Evolutionary conservation across 2,888 invertebrate genomes (phyloP).

Genomic region (Octodonta nipae): DNA sequence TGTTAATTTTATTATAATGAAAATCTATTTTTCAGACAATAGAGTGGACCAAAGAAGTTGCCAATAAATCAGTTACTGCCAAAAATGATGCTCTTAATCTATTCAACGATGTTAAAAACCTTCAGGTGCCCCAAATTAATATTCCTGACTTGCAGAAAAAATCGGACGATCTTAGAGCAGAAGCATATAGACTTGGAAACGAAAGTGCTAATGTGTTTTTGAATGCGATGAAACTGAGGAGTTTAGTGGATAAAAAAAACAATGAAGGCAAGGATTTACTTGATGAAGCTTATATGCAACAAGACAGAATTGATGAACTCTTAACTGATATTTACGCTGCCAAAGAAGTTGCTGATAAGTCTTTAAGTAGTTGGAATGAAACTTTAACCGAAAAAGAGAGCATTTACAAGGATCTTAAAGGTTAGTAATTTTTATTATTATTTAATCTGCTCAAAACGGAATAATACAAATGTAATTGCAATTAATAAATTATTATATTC

Average conservation of each 20-base stretch:
- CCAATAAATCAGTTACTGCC: conserved; percentile 59
- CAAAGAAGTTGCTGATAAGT: conserved; percentile 63
- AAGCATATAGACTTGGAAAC: conserved; percentile 49
- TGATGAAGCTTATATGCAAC: conserved; percentile 49
- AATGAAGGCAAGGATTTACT: conserved; percentile 53
- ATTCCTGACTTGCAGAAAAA: conserved; percentile 54
- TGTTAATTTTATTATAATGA: no score
- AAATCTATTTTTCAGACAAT: no score
- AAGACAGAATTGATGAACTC: conserved; percentile 65
- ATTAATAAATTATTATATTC: background rate
- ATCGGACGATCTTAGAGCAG: conserved; percentile 52
- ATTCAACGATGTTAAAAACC: conserved; percentile 64
- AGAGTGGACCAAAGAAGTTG: conserved; percentile 57
- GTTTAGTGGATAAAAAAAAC: conserved; percentile 51
- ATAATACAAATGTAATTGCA: background rate
- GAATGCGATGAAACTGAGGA: conserved; percentile 45
- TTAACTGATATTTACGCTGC: conserved; percentile 66
- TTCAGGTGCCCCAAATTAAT: conserved; percentile 69
- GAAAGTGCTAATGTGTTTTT: conserved; percentile 40
- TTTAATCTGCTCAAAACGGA: no score
- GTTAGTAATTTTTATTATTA: no score
- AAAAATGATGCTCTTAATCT: conserved; percentile 65
- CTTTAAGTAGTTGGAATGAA: conserved; percentile 71
- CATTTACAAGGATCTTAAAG: conserved; percentile 61
- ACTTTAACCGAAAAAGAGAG: conserved; percentile 68